Conservation (phyloP, 2,797 vertebrate genomes). For the Bryconaethiops microstoma region DNA sequence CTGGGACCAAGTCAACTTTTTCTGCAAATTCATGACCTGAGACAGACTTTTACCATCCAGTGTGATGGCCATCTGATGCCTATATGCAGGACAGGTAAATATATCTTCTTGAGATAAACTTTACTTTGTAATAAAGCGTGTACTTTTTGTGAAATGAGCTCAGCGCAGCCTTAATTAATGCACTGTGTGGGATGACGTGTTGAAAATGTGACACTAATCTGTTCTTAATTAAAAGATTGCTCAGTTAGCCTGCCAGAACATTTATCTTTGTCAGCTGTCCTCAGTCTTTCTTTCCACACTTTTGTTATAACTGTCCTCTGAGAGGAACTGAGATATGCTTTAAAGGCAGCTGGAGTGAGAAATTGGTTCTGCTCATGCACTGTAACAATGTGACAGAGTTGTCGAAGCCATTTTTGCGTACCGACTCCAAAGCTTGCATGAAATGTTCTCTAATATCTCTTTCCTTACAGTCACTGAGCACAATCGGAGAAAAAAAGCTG, state of each 20-base stretch:
- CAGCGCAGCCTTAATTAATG: neutral
- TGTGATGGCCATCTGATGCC: neutral
- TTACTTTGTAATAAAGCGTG: neutral
- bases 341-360: conserved; percentile 29
- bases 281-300: neutral
- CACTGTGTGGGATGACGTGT: conserved; percentile 4
- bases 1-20: neutral
- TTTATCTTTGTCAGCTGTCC: neutral
- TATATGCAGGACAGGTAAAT: conserved; percentile 32
- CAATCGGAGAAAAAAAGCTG: no score
- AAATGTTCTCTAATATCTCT: neutral
- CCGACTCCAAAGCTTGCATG: neutral
- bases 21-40: neutral
- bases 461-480: neutral
- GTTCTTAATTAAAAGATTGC: conserved; percentile 1
- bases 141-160: neutral
- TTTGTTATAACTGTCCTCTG: neutral
- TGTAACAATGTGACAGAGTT: conserved; percentile 26
- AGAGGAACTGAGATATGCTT: conserved; percentile 44
- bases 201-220: conserved; percentile 8
- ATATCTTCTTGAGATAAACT: neutral
- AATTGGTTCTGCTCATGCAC: conserved; percentile 34
- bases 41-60: conserved; percentile 2
- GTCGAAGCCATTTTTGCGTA: neutral
- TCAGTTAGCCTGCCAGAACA: neutral